A percentile compares a stretch with the other conserved stretches of the same genome.
These are phyloP conservation scores for Resseliella maxima DNA, from an alignment of 2,888 invertebrate genomes.

Conservation along the genomic window DNA sequence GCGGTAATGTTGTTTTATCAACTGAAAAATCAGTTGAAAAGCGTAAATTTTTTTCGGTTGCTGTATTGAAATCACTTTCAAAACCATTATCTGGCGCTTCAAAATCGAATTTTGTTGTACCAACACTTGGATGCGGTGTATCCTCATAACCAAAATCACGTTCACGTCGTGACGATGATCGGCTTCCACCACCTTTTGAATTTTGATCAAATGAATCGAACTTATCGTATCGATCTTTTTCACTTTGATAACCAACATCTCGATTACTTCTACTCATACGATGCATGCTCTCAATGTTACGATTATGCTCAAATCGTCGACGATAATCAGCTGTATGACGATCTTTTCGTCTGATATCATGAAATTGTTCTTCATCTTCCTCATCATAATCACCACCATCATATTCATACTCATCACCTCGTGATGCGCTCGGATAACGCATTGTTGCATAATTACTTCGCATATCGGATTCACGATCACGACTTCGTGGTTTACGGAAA, in stretches of 20 bases:
- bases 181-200: slow-evolving; percentile 8
- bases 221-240: slow-evolving; percentile 59
- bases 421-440: slow-evolving; percentile 60
- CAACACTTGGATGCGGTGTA: slow-evolving; percentile 65
- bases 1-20: slow-evolving; percentile 62
- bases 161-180: slow-evolving; percentile 56
- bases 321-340: slow-evolving; percentile 59
- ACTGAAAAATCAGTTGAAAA: slow-evolving; percentile 76
- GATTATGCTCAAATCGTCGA: slow-evolving; percentile 60
- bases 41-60: slow-evolving; percentile 67
- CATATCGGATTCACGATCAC: slow-evolving; percentile 65
- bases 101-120: slow-evolving; percentile 66
- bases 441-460: slow-evolving; percentile 59
- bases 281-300: slow-evolving; percentile 56
- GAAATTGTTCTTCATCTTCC: slow-evolving; percentile 61
- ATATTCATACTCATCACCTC: slow-evolving; percentile 65
- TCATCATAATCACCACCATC: slow-evolving; percentile 63
- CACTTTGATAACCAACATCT: slow-evolving; percentile 59
- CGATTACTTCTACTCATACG: slow-evolving; percentile 58
- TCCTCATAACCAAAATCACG: slow-evolving; percentile 64
- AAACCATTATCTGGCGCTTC: slow-evolving; percentile 65
- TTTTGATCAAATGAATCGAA: slow-evolving; percentile 60
- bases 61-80: slow-evolving; percentile 67
- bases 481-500: slow-evolving; percentile 69
- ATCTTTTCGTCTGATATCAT: slow-evolving; percentile 55